Percentiles rank a stretch among this genome's conserved stretches.
Evolutionary conservation across 2,888 invertebrate species (phyloP).

Genomic region (Phlogophora meticulosa): DNA sequence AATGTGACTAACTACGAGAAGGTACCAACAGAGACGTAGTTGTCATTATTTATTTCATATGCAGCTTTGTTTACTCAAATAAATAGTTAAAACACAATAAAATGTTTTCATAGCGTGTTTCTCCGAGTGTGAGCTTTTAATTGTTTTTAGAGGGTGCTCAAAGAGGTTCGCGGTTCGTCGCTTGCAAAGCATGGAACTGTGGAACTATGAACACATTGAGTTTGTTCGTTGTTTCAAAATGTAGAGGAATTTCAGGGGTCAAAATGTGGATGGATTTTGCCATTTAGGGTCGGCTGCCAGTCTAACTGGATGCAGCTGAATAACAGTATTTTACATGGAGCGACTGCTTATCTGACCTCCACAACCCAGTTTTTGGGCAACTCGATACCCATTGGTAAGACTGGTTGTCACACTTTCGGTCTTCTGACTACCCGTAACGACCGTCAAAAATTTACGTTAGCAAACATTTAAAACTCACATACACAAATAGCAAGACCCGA

Average conservation of each 20-base stretch:
- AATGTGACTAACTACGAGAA: background rate
- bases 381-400: too few species aligned
- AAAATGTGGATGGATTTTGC: background rate
- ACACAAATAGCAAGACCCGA: too few species aligned
- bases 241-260: background rate
- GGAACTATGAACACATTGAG: conserved; percentile 18
- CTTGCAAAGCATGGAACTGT: conserved; percentile 27
- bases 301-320: too few species aligned
- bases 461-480: too few species aligned
- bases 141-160: conserved; percentile 36
- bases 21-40: background rate
- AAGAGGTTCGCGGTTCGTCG: conserved; percentile 42
- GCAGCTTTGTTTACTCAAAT: background rate
- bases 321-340: too few species aligned
- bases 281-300: too few species aligned
- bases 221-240: conserved; percentile 21
- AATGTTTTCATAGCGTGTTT: conserved; percentile 20
- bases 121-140: conserved; percentile 36
- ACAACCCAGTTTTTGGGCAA: too few species aligned
- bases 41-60: background rate
- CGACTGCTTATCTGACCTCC: too few species aligned
- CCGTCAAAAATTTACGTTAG: too few species aligned
- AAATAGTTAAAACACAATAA: background rate
- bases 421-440: too few species aligned
- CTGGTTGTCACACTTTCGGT: too few species aligned